Percentiles rank a stretch among this genome's conserved stretches.
Evolutionary conservation across 2,797 vertebrate species (phyloP).

Genomic region (Sardinella longiceps): DNA sequence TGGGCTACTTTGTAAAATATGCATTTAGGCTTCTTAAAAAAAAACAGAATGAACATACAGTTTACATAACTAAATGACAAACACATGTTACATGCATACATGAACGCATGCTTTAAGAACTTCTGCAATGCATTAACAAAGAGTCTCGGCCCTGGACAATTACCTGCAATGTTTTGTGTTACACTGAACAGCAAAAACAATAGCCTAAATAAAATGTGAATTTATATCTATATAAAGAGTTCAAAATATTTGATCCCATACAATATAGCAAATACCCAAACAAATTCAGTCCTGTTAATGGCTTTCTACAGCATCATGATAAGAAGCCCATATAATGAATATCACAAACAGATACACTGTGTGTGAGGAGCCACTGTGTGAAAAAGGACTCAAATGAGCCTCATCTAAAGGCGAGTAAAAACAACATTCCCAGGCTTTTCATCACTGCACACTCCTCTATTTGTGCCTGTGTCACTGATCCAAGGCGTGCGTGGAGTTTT

Average conservation of each 20-base stretch:
- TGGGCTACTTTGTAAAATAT: neutral
- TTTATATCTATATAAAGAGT: neutral
- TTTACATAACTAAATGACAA: neutral
- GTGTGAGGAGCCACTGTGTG: neutral
- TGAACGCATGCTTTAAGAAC: neutral
- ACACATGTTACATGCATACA: conserved; percentile 1
- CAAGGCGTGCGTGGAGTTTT: conserved; percentile 22
- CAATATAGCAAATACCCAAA: neutral
- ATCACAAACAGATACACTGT: neutral
- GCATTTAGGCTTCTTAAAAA: neutral
- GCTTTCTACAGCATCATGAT: neutral
- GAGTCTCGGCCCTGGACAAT: neutral
- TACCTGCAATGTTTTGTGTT: neutral
- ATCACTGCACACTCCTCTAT: neutral
- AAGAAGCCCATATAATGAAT: neutral
- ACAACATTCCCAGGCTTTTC: neutral
- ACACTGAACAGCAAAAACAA: neutral
- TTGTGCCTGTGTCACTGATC: neutral
- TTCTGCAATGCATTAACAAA: neutral
- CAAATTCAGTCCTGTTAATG: neutral
- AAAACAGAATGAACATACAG: neutral
- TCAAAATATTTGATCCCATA: neutral
- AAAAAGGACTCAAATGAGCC: neutral
- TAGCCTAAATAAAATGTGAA: neutral
- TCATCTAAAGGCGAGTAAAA: neutral